These are phyloP conservation scores for Clupea harengus DNA, from an alignment of 2,113 vertebrate species.

Conservation along the genomic window DNA sequence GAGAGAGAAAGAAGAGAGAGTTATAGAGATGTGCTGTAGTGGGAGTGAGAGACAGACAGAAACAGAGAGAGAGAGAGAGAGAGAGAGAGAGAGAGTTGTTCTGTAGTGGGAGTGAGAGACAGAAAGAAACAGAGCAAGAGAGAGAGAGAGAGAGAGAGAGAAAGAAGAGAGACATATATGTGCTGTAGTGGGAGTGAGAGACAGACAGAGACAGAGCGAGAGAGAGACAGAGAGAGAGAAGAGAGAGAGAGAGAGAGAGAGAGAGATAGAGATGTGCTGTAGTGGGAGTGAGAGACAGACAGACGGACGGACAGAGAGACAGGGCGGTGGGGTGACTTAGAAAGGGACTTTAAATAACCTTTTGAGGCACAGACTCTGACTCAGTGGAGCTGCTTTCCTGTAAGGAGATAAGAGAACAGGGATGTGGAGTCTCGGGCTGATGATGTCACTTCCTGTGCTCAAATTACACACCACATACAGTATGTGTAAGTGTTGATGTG, in stretches of 20 bases:
- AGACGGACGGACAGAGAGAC: neutral
- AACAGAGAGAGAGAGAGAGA: too few relatives aligned
- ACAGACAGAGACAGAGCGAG: too few relatives aligned
- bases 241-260: neutral
- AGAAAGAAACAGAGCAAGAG: too few relatives aligned
- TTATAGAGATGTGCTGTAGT: neutral
- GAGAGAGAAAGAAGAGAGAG: too few relatives aligned
- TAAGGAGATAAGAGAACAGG: conserved; percentile 54
- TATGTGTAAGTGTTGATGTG: too few relatives aligned
- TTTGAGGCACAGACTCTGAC: conserved; percentile 62
- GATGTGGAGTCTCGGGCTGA: conserved; percentile 33
- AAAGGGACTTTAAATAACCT: conserved; percentile 59
- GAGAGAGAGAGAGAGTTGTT: too few relatives aligned
- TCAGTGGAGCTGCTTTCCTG: conserved; percentile 64
- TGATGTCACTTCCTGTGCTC: conserved; percentile 28
- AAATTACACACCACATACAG: neutral
- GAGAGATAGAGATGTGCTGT: neutral
- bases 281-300: conserved; percentile 23
- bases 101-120: too few relatives aligned
- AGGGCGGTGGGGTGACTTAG: neutral
- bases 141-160: too few relatives aligned
- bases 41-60: conserved; percentile 24
- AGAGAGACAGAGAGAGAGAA: too few relatives aligned
- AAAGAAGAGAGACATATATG: too few relatives aligned
- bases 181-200: too few relatives aligned